Base-by-base conservation (phyloP, 2,888 invertebrate genomes). In the Tinea semifulvella region DNA sequence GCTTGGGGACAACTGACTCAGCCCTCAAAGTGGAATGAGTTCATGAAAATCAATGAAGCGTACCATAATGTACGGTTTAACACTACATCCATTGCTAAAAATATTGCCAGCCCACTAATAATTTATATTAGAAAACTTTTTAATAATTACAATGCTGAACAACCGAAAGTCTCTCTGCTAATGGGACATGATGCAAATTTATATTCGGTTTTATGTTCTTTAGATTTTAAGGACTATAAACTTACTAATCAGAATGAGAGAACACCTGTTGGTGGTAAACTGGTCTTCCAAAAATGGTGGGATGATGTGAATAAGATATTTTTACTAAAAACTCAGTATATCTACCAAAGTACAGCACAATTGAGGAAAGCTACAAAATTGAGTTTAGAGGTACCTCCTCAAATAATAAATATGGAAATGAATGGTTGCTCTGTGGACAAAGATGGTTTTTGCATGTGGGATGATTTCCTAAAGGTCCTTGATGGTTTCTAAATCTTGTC, bases 131-230 rank as follows among this genome's bases (percentile, higher is more conserved):
- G 54, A 27, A 49, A 58, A 19, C 51, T 63, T 10, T 62, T 76
- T 13, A 48, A 56, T 7, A 48, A 55, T 7, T 49, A 53, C 2
- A 49, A 44, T 3, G n/a, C n/a, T n/a, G 42, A 53, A 7, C 48
- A 52, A 11, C 53, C 53, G 2, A 73, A 64, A 56, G 55, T 73
- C 0, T 52, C 57, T 0, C 50, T 77, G 8, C 48, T 77, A 0
- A 53, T 73, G 1, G 75, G 76, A 0, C 77, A 77, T 45, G 77
- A 77, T 56, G 61, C 74, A 0, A 74, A 75, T 55, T 50, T 72
- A 20, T 63, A 54, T 35, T 48, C 67, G 7, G 48, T 74, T 1
- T 51, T 67, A 10, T 53, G 54, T 0, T 57, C 63, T 1, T 53
- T 77, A 39, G 56, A 52, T 11, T 63, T 74, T 36, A 59, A 65